Conservation (phyloP, 2,888 invertebrate species). For the Tiliacea citrago region DNA sequence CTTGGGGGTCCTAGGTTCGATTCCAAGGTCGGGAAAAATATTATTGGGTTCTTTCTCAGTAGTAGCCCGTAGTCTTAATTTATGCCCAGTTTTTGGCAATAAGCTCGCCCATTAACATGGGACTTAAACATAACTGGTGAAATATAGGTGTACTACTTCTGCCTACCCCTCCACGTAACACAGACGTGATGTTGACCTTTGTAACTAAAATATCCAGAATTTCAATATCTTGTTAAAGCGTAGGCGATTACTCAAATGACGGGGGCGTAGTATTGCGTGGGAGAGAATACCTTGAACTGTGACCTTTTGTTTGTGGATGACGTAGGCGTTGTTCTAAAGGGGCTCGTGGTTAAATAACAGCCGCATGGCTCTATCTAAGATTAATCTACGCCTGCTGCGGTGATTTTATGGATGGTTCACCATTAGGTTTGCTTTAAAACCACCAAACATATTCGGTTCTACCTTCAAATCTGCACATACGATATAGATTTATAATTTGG, state of each 20-base stretch:
- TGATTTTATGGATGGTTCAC: too few relatives aligned
- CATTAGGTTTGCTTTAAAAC: too few relatives aligned
- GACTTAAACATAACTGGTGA: neutral
- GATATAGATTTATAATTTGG: too few relatives aligned
- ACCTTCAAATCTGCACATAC: too few relatives aligned
- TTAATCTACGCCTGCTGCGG: too few relatives aligned
- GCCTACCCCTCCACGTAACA: neutral
- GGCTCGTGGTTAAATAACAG: too few relatives aligned
- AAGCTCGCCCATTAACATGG: neutral
- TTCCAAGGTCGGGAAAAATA: too few relatives aligned
- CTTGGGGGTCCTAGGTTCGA: neutral
- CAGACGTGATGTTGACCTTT: neutral
- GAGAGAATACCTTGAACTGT: neutral
- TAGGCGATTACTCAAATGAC: neutral
- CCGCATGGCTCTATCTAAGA: too few relatives aligned
- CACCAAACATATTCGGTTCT: too few relatives aligned
- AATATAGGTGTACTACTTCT: neutral
- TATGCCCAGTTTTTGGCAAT: neutral
- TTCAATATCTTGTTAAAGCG: neutral
- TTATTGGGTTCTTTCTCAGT: neutral
- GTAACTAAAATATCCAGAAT: neutral
- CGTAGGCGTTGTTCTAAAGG: neutral
- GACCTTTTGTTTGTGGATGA: slow-evolving; percentile 12
- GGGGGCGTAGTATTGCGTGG: slow-evolving; percentile 9
- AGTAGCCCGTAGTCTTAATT: neutral